Evolutionary conservation across 1,140 invertebrate genomes (phyloP), one percentile per base, ranked within the genome.

Genomic region (Cydia strobilella): DNA sequence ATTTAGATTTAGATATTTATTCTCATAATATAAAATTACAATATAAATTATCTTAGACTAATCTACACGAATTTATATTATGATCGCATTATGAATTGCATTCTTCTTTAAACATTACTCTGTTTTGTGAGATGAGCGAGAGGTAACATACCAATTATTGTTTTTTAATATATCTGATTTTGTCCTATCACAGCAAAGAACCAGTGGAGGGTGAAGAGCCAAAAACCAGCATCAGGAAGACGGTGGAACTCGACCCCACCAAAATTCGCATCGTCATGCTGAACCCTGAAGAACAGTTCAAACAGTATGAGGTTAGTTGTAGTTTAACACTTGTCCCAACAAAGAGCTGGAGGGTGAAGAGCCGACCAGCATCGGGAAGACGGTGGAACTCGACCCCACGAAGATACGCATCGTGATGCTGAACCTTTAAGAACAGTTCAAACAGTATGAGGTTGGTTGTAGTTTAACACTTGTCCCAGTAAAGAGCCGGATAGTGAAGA

Each of bases 211-310:
- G 73, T 23, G n/a, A 69, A 27, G 76, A 75, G 78, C 45, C 76
- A 15, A 79, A 80, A 72, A 71, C 80, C 20, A 59, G 77, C 0
- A 82, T 84, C 35, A 66, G 84, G 3, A 85, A 82, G 18, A 39
- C 80, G 0, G 12, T 86, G 15, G 89, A 90, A 4, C 54, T 91
- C 51, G 90, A 91, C 15, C 87, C 88, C 6, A 83, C 77, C 1
- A 91, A 91, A 74, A 91, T 91, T 18, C 83, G 82, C 27, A 76
- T 89, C 1, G 77, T 91, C 0, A 84, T 77, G n/a, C 75, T 91
- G 12, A 85, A 89, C 25, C 88, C 87, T 0, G 82, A 87, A 10
- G 89, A 90, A 18, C 90, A 91, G 69, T 66, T 90, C 15, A 85
- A 80, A 15, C 84, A 86, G 76, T 86, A 84, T 76, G 83, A 91